Evolutionary conservation across 2,113 vertebrate species (phyloP).

Genomic region (Naja naja): DNA sequence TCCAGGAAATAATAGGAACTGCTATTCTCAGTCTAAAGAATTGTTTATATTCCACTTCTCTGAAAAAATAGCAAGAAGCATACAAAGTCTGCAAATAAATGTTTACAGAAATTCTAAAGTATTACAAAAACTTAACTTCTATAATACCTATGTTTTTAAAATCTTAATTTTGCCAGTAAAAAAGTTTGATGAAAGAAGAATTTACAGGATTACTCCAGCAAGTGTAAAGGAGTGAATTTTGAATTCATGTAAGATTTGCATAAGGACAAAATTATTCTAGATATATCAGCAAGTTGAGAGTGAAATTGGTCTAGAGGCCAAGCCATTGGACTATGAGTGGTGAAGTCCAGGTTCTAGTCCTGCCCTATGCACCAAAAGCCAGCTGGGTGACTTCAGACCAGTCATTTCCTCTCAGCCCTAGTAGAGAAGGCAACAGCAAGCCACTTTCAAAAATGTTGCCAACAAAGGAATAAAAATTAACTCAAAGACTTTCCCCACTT

Average conservation of each 20-base stretch:
- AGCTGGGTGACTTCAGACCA: not conserved
- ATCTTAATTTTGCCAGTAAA: not conserved
- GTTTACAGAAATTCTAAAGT: not conserved
- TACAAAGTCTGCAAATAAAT: not conserved
- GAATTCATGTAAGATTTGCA: not conserved
- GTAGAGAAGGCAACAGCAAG: not conserved
- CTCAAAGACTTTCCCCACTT: not conserved
- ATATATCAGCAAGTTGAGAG: not conserved
- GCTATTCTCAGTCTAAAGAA: not conserved
- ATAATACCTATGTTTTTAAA: not conserved
- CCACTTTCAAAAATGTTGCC: not conserved
- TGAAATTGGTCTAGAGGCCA: not conserved
- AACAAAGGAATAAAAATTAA: not conserved
- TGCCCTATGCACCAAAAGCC: not conserved
- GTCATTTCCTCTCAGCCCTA: not conserved
- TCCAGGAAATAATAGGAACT: not conserved
- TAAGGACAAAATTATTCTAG: not conserved
- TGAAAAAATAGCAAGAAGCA: not conserved
- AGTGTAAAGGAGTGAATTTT: not conserved
- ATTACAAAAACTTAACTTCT: not conserved
- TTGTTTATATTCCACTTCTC: not conserved
- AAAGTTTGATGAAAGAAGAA: not conserved
- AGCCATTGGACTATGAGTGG: not conserved
- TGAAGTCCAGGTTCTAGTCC: not conserved
- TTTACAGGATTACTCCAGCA: not conserved